Evolutionary conservation across 1,140 invertebrate genomes (phyloP), one percentile per base, ranked within the genome.

Genomic region (Venustaconcha ellipsiformis): DNA sequence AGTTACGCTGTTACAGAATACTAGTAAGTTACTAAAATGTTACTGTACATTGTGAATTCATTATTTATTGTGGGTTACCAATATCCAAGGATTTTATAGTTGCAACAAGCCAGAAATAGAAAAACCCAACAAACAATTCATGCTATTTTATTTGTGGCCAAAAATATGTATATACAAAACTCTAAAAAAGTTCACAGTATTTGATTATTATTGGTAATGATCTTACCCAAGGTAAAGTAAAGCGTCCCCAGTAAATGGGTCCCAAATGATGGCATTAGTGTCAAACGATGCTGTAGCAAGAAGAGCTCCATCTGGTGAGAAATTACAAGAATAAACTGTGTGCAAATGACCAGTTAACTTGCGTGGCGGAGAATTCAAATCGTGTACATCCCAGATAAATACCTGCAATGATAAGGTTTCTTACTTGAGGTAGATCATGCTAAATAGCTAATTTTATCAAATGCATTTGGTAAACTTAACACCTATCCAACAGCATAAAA

Each of bases 301-400:
- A n/a, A 92, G 81, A 70, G 91, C 90, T 64, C 92, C 91, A 87
- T 92, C 92, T 30, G 91, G 91, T 58, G 92, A 92, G 84, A 92
- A 93, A 73, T 91, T 89, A 86, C 91, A 92, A 63, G 88, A 80
- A 23, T 90, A 86, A 11, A 92, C 91, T 76, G 91, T 89, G 84
- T 93, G 87, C n/a, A 87, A 85, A 81, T 93, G 92, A 18, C 92
- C 92, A 17, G 84, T 82, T 12, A 93, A 84, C 63, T 87, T 87
- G 17, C 80, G 76, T n/a, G 82, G 65, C 30, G 89, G 26, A 55
- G 79, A 76, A 17, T 71, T 73, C 80, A 90, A 89, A 58, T 91
- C 79, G 2, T 67, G 30, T 81, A 90, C 89, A 68, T 92, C 79
- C 91, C 91, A 92, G 17, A 92, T 70, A 59, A 89, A 82, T 13